A percentile compares a stretch with the other conserved stretches of the same genome.
These are phyloP conservation scores for Mus spicilegus DNA, from an alignment of 2,113 vertebrate genomes.

Conservation along the genomic window DNA sequence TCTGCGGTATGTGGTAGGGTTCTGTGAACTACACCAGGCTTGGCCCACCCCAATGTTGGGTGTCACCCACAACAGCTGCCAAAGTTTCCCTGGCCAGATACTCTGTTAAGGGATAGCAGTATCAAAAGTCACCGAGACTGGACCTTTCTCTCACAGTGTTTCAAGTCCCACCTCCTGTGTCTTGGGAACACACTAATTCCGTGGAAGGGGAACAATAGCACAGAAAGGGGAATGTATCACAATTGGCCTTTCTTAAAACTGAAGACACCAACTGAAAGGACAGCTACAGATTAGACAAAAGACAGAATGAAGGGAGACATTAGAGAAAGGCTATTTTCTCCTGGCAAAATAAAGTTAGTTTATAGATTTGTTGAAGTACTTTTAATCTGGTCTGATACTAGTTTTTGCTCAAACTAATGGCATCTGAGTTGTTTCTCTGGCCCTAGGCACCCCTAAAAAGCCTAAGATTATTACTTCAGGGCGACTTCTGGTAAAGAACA, in stretches of 20 bases:
- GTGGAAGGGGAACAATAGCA: not conserved
- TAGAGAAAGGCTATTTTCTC: not conserved
- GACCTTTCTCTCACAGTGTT: not conserved
- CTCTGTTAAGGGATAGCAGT: not conserved
- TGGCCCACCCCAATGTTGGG: not conserved
- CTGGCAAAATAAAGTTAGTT: not conserved
- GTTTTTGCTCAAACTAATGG: not conserved
- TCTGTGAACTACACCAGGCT: too few species aligned
- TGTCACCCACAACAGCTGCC: not conserved
- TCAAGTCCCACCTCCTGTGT: not conserved
- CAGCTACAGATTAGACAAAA: not conserved
- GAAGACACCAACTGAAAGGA: not conserved
- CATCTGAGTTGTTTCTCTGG: not conserved
- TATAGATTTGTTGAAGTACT: not conserved
- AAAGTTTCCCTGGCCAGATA: not conserved
- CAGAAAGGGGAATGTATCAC: not conserved
- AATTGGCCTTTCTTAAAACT: not conserved
- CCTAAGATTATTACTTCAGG: too few species aligned
- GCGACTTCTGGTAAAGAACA: not conserved
- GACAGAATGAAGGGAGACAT: not conserved
- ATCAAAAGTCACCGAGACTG: not conserved
- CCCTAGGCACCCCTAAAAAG: not conserved
- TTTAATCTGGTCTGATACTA: not conserved
- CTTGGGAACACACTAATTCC: not conserved
- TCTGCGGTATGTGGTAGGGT: too few species aligned